Base-by-base conservation (phyloP, 2,888 invertebrate species). In the Ophion ellenae region DNA sequence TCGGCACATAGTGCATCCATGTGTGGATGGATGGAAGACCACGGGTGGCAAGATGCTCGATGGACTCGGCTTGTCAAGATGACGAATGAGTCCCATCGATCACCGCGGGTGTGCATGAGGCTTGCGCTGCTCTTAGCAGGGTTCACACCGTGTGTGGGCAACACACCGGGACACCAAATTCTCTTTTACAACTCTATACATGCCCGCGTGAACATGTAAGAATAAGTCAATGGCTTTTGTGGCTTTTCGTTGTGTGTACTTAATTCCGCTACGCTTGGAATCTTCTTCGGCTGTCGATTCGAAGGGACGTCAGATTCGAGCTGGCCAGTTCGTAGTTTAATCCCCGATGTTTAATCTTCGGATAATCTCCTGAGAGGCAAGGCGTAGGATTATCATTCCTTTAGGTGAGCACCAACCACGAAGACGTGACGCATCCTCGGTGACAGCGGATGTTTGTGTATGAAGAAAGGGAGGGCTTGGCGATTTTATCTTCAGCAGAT, bases 81-180 rank as follows among this genome's bases (percentile, higher is more conserved):
- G 90, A 90, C 90, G 89, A 89, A 90, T 90, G 90, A 88, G 89
- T 85, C 88, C 87, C 87, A 90, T 84, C 87, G 86, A 85, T 87
- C 85, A 84, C 74, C 66, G 67, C 69, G 87, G 81, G 77, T 78
- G 76, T 80, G 70, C 76, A 78, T 78, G 81, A 84, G 78, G 70
- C 76, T 78, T 78, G 81, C 63, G 63, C 32, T 63, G 64, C 77
- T 83, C 81, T 80, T 76, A 32, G 70, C 73, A 36, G 78, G 75
- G 70, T 81, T 81, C 76, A 63, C 85, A 64, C 82, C 75, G 79
- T 79, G 85, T 76, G 82, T 75, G 85, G 82, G 24, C 82, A 80
- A 70, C 76, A 59, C 75, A 78, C 77, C 59, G 66, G 64, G 64
- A 61, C 47, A 64, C 45, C 70, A 66, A 82, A 20, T 73, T 73